Evolutionary conservation across 2,113 vertebrate species (phyloP), one percentile per base, ranked within the genome.

Genomic region (Bufo bufo): DNA sequence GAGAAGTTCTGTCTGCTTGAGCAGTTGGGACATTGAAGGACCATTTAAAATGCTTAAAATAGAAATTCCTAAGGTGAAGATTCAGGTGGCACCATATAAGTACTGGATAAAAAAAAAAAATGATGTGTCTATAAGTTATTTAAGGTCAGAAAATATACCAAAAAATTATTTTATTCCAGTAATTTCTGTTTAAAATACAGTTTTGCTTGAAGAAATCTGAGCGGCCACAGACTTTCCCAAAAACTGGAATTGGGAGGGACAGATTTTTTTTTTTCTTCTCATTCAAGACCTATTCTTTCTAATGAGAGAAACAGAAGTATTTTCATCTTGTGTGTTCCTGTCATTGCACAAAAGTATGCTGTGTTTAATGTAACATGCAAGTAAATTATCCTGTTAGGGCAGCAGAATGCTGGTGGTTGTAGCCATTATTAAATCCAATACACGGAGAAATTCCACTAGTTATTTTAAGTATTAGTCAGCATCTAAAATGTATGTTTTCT

Each of bases 221-320:
- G 56, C 33, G 54, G 47, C 17, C 9, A 58, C 50, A 72, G 23
- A 58, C 49, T 59, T 87, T 80, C 17, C 61, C 63, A 52, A 87
- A 69, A 71, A 50, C 13, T 75, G 52, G 66, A 58, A n/a, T 50
- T 50, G 45, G 56, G 71, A 85, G 84, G 10, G 65, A 84, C 17
- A 6, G n/a, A 61, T 52, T 63, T 52, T 77, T 33, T 83, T 4
- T 47, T 8, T 78, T 61, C 23, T 69, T 50, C 19, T 4, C 13
- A 65, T 45, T 65, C 17, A 33, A 20, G 49, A 56, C 47, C 43
- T 20, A 65, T 3, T 79, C 33, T 79, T 23, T 77, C 61, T 89
- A 84, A 89, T 83, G 87, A 89, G 82, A 83, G 72, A 89, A 89
- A 77, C 87, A 89, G 87, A 89, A 89, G 81, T 84, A 65, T 84